phyloP scores from a whole-genome alignment of 1,140 invertebrate species.

The Ceratitis capitata region DNA sequence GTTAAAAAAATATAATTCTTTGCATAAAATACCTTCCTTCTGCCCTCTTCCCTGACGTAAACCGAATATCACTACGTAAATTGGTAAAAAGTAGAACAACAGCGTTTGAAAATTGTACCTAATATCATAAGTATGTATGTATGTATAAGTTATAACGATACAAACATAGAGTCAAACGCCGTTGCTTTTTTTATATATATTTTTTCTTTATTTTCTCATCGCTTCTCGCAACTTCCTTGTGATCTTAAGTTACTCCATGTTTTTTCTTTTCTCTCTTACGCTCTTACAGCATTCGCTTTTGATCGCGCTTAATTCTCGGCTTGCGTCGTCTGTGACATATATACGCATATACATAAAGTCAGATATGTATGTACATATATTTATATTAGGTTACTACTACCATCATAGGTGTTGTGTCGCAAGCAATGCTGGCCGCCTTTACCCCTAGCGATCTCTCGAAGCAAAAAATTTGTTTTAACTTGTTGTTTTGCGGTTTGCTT shows the following conservation, averaged over 20 bases:
- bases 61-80: too few relatives aligned
- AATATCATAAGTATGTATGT: not conserved
- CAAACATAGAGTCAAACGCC: too few relatives aligned
- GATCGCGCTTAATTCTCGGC: not conserved
- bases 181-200: not conserved
- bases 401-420: not conserved
- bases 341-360: too few relatives aligned
- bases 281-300: not conserved
- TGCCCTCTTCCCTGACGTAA: too few relatives aligned
- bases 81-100: too few relatives aligned
- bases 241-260: not conserved
- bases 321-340: not conserved
- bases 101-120: too few relatives aligned
- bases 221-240: conserved; percentile 2
- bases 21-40: too few relatives aligned
- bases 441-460: not conserved
- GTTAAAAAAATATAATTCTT: too few relatives aligned
- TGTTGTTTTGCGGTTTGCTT: not conserved
- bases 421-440: not conserved
- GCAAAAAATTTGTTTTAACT: too few relatives aligned
- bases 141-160: not conserved
- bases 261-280: not conserved
- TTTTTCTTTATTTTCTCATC: not conserved
- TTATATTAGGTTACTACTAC: too few relatives aligned
- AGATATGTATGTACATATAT: too few relatives aligned